Percentiles rank a stretch among this genome's conserved stretches.
phyloP scores from a whole-genome alignment of 2,113 vertebrate genomes.

The Pelusios castaneus region DNA sequence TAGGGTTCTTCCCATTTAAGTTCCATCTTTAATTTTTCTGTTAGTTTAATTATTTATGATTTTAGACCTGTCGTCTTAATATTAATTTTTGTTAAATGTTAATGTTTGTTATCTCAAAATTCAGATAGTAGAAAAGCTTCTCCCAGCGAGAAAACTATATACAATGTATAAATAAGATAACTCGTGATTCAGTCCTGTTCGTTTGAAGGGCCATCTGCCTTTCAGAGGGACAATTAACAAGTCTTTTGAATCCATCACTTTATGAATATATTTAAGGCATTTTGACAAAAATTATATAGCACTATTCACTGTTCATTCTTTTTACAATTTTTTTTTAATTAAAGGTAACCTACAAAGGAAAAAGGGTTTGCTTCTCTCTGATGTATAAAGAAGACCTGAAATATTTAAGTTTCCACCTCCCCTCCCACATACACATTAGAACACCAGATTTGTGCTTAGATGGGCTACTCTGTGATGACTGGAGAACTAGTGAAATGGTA shows the following conservation, averaged over 20 bases:
- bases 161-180: not conserved
- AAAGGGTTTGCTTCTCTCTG: not conserved
- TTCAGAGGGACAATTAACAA: not conserved
- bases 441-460: not conserved
- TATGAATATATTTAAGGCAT: not conserved
- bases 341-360: not conserved
- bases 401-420: not conserved
- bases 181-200: not conserved
- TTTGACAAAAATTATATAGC: not conserved
- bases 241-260: not conserved
- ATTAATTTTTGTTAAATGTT: not conserved
- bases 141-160: not conserved
- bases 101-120: not conserved
- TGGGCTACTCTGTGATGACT: not conserved
- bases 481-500: not conserved
- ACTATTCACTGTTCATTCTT: not conserved
- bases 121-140: not conserved
- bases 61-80: not conserved
- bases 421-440: not conserved
- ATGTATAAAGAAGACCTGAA: not conserved
- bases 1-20: not conserved
- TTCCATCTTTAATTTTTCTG: not conserved
- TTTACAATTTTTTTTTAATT: too few relatives aligned
- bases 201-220: not conserved
- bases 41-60: not conserved